Evolutionary conservation across 2,797 vertebrate species (phyloP).

Genomic region (Pangasius djambal): DNA sequence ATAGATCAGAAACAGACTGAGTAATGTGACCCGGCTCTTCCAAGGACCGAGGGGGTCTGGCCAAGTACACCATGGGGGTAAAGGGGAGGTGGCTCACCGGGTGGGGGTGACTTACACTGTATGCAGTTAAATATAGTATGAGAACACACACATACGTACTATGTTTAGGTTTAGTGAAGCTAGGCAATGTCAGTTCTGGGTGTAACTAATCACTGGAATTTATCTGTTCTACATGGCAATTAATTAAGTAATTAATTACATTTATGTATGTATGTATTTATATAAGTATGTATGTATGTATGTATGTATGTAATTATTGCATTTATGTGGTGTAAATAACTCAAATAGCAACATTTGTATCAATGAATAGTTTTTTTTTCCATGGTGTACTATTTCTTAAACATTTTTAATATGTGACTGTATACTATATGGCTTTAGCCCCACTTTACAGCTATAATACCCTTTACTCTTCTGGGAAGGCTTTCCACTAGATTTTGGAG

Average conservation of each 20-base stretch:
- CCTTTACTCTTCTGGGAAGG: neutral
- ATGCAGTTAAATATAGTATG: conserved; percentile 93
- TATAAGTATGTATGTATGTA: no score
- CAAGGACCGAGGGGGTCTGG: conserved; percentile 71
- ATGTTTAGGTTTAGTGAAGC: conserved; percentile 42
- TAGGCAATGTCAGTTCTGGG: conserved; percentile 1
- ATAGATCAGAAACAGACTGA: conserved; percentile 62
- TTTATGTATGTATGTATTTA: no score
- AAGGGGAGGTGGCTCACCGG: conserved; percentile 40
- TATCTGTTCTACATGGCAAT: neutral
- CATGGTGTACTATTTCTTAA: neutral
- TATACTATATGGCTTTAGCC: neutral
- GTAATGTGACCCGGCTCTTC: conserved; percentile 71
- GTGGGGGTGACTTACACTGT: conserved; percentile 45
- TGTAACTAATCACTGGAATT: neutral
- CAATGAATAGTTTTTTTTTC: no score
- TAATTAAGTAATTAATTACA: no score
- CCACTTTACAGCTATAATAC: neutral
- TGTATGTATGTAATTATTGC: neutral
- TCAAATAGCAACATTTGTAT: neutral
- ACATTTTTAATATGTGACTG: neutral
- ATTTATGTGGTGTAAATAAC: conserved; percentile 16
- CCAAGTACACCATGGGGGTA: conserved; percentile 58
- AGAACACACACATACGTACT: conserved; percentile 62
- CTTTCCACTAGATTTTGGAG: neutral